Evolutionary conservation across 2,888 invertebrate genomes (phyloP).

Genomic region (Lithophane socia): DNA sequence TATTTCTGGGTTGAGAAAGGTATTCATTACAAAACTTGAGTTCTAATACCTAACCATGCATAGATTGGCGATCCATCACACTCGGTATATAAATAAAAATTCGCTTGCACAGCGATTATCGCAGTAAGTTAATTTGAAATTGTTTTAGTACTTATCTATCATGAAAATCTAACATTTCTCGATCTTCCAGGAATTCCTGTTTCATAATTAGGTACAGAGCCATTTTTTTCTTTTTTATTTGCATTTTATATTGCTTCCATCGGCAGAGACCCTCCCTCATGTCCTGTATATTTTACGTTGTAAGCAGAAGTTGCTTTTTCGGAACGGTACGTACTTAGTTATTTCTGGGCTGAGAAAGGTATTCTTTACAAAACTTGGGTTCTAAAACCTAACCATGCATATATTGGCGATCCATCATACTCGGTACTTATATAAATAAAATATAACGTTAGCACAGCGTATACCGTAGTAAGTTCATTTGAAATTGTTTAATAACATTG

Average conservation of each 20-base stretch:
- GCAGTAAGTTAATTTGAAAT: not conserved
- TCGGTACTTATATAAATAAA: not conserved
- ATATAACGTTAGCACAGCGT: not conserved
- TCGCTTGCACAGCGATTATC: not conserved
- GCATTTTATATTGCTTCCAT: not conserved
- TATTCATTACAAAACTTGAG: not conserved
- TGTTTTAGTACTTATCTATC: slow-evolving; percentile 1
- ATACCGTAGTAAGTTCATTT: not conserved
- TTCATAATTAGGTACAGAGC: slow-evolving; percentile 24
- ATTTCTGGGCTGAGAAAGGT: not conserved
- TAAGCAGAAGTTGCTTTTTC: not conserved
- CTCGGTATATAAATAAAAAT: not conserved
- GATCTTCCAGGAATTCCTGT: slow-evolving; percentile 13
- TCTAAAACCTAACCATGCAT: no score
- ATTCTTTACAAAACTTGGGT: not conserved
- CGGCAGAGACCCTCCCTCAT: not conserved
- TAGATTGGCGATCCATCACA: not conserved
- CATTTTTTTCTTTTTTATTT: not conserved
- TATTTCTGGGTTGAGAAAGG: not conserved
- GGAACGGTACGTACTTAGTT: not conserved
- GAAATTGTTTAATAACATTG: slow-evolving; percentile 12
- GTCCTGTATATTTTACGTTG: not conserved
- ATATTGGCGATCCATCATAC: no score
- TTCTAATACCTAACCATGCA: not conserved
- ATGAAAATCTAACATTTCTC: slow-evolving; percentile 23